Evolutionary conservation across 2,113 vertebrate species (phyloP).

Genomic region (Amazona vittata): DNA sequence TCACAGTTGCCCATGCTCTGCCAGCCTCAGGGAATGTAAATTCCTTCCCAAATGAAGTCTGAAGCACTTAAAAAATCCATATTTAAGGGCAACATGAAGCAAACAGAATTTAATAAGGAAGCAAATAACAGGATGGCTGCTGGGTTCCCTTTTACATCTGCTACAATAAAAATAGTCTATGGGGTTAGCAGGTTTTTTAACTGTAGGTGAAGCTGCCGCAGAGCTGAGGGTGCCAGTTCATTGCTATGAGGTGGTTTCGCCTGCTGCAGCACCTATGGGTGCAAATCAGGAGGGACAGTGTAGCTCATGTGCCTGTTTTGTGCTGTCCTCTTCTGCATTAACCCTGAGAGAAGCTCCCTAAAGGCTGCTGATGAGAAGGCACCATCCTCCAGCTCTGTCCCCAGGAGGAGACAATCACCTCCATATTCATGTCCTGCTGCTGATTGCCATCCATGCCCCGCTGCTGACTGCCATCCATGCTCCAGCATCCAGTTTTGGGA

Average conservation of each 20-base stretch:
- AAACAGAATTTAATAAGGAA: background rate
- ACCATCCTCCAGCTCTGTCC: background rate
- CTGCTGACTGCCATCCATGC: background rate
- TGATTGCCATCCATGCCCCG: background rate
- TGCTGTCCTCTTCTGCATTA: background rate
- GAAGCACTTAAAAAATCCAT: background rate
- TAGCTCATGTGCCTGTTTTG: background rate
- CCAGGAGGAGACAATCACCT: background rate
- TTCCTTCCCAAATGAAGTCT: fast-evolving
- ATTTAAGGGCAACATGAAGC: background rate
- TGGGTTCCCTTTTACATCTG: background rate
- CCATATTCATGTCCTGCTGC: background rate
- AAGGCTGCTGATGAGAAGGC: background rate
- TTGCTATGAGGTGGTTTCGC: fast-evolving
- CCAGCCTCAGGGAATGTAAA: background rate
- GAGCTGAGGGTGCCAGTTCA: background rate
- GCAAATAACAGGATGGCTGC: background rate
- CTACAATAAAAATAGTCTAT: background rate
- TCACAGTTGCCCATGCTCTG: fast-evolving
- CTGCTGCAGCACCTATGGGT: background rate
- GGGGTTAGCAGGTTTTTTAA: background rate
- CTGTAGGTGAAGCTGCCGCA: background rate
- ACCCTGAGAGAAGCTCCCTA: background rate
- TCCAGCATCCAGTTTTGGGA: background rate
- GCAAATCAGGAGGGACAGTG: background rate